Conservation (phyloP, 2,888 invertebrate species). For the Saturnia pavonia region DNA sequence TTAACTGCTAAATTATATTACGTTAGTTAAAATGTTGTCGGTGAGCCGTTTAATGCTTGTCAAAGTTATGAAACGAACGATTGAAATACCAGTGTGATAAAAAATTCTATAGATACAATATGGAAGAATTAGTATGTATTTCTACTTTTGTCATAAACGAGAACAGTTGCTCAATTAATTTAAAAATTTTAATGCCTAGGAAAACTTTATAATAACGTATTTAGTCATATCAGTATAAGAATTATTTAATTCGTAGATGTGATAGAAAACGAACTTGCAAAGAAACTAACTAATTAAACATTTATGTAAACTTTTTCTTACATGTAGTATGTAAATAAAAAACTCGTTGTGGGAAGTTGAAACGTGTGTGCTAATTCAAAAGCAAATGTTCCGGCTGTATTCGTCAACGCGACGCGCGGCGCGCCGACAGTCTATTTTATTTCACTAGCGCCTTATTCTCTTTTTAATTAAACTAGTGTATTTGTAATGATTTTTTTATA, state of each 20-base stretch:
- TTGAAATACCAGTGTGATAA: background rate
- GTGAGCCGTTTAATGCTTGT: background rate
- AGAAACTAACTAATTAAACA: background rate
- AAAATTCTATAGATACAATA: background rate
- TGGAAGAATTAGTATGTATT: no score
- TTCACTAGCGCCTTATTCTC: background rate
- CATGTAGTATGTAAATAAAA: background rate
- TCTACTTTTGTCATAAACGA: no score
- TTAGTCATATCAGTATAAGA: no score
- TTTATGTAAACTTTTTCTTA: background rate
- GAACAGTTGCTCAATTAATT: no score
- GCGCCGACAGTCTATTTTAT: background rate
- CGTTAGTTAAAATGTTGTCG: background rate
- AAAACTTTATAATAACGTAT: no score
- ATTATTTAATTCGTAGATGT: no score
- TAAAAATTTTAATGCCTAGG: no score
- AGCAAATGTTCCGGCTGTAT: background rate
- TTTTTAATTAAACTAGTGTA: background rate
- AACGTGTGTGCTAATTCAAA: slow-evolving; percentile 2
- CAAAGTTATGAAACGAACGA: background rate
- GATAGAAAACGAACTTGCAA: background rate
- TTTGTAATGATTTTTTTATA: no score
- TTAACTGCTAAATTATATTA: background rate
- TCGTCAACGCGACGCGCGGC: background rate
- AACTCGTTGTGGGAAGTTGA: background rate